These are phyloP conservation scores for Colius striatus DNA, from an alignment of 2,113 vertebrate genomes.

Conservation along the genomic window DNA sequence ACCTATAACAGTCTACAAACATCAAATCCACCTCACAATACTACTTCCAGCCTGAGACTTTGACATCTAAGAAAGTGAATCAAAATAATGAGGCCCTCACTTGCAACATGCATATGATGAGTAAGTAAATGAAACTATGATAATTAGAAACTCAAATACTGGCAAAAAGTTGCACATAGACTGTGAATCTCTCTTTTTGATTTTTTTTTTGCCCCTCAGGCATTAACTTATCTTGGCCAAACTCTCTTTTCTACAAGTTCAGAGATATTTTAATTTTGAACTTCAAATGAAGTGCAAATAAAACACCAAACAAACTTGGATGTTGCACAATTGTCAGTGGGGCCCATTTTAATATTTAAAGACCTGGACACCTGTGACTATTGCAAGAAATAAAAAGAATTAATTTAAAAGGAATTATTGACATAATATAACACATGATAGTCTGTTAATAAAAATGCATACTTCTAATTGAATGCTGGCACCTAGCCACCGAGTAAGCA, in stretches of 20 bases:
- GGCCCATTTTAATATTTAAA: constrained; percentile 63
- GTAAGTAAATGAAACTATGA: not conserved
- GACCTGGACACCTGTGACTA: constrained; percentile 49
- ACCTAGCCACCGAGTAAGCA: constrained; percentile 69
- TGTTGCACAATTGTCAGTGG: constrained; percentile 38
- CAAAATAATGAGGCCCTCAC: constrained; percentile 10
- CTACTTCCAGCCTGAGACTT: not conserved
- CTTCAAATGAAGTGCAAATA: constrained; percentile 56
- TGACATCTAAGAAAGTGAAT: constrained; percentile 11
- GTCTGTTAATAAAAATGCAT: constrained; percentile 75
- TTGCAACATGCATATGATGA: not conserved
- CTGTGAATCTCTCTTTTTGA: not conserved
- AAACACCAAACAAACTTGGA: constrained; percentile 48
- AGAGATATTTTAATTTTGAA: constrained; percentile 46
- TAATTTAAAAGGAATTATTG: constrained; percentile 72
- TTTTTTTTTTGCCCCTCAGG: constrained; percentile 8
- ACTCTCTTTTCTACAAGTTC: constrained; percentile 26
- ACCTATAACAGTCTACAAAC: not conserved
- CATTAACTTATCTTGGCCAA: constrained; percentile 28
- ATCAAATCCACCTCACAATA: not conserved
- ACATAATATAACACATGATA: constrained; percentile 68
- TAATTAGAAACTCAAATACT: constrained; percentile 40
- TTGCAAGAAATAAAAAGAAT: constrained; percentile 43
- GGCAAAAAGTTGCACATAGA: not conserved
- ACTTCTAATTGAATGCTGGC: constrained; percentile 78